Evolutionary conservation across 1,140 invertebrate genomes (phyloP).

Genomic region (Tetragnatha versicolor): DNA sequence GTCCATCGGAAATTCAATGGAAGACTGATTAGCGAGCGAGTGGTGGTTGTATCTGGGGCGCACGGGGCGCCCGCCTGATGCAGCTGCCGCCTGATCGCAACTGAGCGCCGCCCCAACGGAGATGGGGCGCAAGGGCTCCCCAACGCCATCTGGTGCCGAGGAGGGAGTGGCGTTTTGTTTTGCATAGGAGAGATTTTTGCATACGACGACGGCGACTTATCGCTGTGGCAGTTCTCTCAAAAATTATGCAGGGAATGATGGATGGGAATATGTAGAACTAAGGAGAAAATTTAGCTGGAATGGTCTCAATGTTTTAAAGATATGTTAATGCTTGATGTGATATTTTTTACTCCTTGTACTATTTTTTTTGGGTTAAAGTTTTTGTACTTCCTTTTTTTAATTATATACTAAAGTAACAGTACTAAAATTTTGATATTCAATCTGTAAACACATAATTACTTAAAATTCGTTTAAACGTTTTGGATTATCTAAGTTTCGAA

Average conservation of each 20-base stretch:
- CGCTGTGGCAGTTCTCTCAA: background rate
- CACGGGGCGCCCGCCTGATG: constrained; percentile 5
- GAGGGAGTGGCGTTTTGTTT: background rate
- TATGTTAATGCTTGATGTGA: no score
- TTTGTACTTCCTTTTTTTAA: no score
- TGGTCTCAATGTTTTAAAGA: no score
- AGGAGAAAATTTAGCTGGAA: no score
- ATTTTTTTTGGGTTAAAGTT: no score
- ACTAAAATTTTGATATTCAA: no score
- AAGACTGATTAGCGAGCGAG: constrained; percentile 37
- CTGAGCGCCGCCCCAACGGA: constrained; percentile 15
- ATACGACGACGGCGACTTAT: background rate
- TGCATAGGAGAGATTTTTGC: background rate
- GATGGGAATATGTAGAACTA: background rate
- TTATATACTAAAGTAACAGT: no score
- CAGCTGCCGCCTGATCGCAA: constrained; percentile 37
- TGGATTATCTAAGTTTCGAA: no score
- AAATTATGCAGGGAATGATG: background rate
- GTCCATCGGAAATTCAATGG: constrained; percentile 17
- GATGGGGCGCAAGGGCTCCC: background rate
- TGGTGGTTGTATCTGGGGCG: constrained; percentile 18
- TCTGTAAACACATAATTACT: no score
- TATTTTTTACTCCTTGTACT: no score
- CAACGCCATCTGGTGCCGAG: background rate
- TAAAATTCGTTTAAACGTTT: no score